A percentile compares a stretch with the other conserved stretches of the same genome.
Evolutionary conservation across 2,888 invertebrate genomes (phyloP).

Genomic region (Phymatocera aterrima): DNA sequence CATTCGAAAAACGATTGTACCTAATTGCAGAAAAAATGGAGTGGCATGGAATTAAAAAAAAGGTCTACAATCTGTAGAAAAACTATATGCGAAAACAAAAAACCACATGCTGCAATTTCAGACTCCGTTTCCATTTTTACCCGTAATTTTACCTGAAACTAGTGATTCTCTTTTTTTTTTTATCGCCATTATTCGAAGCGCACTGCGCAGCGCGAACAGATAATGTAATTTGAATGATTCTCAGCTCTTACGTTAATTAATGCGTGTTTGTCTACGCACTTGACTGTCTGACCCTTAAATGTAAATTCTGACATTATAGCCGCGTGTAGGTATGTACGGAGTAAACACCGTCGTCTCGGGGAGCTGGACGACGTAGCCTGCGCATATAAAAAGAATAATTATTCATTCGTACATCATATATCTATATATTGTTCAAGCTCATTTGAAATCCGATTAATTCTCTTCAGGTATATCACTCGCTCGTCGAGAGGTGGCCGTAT

Average conservation of each 20-base stretch:
- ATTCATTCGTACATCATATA: background rate
- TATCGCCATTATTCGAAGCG: too few relatives aligned
- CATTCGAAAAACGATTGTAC: too few relatives aligned
- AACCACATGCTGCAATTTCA: too few relatives aligned
- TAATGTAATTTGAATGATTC: background rate
- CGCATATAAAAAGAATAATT: background rate
- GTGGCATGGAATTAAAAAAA: too few relatives aligned
- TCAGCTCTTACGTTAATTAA: background rate
- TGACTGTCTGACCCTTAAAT: constrained; percentile 26
- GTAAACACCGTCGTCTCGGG: background rate
- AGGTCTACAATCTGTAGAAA: too few relatives aligned
- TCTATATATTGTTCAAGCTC: background rate
- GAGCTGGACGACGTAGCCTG: background rate
- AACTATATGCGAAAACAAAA: too few relatives aligned
- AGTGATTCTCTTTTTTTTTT: too few relatives aligned
- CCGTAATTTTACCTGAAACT: too few relatives aligned
- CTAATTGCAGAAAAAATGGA: too few relatives aligned
- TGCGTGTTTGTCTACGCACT: too few relatives aligned
- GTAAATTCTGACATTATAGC: constrained; percentile 33
- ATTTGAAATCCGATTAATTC: background rate
- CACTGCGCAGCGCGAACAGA: background rate
- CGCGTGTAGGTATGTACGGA: background rate
- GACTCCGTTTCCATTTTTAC: too few relatives aligned
- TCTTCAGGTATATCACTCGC: background rate
- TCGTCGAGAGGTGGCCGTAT: too few relatives aligned